Percentiles rank a stretch among this genome's conserved stretches.
These are phyloP conservation scores for Drusus annulatus DNA, from an alignment of 1,140 invertebrate species.

Conservation along the genomic window DNA sequence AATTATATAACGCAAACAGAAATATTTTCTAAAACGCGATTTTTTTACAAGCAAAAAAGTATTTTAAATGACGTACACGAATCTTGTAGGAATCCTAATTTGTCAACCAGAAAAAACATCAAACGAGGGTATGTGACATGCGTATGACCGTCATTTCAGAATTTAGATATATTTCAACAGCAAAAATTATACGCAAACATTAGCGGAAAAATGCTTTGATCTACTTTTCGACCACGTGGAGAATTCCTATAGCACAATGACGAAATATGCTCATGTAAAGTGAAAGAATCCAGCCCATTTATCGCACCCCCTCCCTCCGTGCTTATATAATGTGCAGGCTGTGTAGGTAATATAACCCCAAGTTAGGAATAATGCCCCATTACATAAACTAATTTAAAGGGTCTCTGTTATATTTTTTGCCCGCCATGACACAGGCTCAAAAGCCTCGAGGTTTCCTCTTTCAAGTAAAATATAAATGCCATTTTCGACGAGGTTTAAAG, in stretches of 20 bases:
- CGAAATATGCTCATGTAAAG: constrained; percentile 42
- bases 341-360: constrained; percentile 28
- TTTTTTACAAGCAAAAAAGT: no score
- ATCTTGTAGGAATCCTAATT: no score
- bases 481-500: not conserved
- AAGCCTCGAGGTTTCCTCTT: not conserved
- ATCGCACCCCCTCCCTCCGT: constrained; percentile 17
- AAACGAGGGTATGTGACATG: no score
- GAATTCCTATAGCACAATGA: constrained; percentile 21
- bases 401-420: constrained; percentile 2
- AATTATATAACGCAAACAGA: no score
- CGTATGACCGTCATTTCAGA: no score
- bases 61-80: no score
- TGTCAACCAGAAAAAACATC: no score
- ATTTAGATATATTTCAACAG: not conserved
- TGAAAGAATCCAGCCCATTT: constrained; percentile 48
- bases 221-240: constrained; percentile 4
- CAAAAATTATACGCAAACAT: not conserved
- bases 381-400: constrained; percentile 25
- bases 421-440: not conserved
- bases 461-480: not conserved
- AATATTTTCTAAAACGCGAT: no score
- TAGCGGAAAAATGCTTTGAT: constrained; percentile 35
- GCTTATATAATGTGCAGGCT: constrained; percentile 20
- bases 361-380: constrained; percentile 9